Conservation (phyloP, 2,113 vertebrate species). For the Neotragus pygmaeus region DNA sequence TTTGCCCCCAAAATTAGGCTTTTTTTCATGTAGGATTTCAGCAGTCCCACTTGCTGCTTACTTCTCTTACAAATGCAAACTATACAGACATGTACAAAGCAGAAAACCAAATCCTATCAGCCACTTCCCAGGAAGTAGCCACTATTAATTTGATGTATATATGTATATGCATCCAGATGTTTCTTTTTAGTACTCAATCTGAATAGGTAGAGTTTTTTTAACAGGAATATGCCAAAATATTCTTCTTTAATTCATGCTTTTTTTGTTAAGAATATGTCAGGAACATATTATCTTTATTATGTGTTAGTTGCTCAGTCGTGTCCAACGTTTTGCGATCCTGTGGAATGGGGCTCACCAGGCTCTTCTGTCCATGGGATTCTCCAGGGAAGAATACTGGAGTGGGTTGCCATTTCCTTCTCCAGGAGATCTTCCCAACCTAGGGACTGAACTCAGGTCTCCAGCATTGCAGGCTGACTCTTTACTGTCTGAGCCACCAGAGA, state of each 20-base stretch:
- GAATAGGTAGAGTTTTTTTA: neutral
- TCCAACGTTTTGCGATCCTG: accelerated
- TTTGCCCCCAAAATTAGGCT: neutral
- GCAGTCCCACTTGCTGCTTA: neutral
- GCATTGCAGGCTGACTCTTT: neutral
- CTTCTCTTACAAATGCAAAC: neutral
- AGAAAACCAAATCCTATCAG: neutral
- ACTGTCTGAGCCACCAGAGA: neutral
- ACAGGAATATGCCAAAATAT: neutral
- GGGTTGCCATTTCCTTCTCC: neutral
- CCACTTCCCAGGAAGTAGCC: neutral
- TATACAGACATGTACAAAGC: neutral
- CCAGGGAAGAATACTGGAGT: neutral
- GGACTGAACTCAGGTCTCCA: neutral
- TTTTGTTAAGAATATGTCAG: neutral
- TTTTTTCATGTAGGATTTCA: neutral
- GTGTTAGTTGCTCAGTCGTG: neutral
- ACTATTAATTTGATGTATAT: neutral
- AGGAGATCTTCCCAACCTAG: neutral
- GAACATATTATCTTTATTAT: neutral
- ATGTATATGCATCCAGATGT: neutral
- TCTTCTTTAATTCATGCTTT: neutral
- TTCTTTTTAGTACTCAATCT: neutral
- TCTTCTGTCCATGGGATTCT: neutral
- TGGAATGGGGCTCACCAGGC: neutral